phyloP scores from a whole-genome alignment of 2,797 vertebrate species.

The Bradypus variegatus region DNA sequence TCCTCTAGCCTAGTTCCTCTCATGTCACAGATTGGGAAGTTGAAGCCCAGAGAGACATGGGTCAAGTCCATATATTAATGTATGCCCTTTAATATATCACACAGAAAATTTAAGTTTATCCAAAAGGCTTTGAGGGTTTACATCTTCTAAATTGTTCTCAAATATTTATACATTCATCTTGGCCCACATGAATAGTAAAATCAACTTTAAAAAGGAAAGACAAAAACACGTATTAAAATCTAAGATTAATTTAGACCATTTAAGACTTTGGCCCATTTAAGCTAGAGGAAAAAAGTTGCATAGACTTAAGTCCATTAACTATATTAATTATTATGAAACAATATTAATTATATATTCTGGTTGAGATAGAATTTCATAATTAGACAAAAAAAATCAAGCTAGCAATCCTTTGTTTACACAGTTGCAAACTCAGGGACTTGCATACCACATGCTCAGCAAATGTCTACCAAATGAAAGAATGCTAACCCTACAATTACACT shows the following conservation, averaged over 20 bases:
- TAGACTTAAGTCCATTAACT: not conserved
- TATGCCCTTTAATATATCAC: not conserved
- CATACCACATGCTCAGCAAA: not conserved
- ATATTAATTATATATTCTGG: not conserved
- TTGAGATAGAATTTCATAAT: not conserved
- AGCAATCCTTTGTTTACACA: not conserved
- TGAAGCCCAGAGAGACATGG: not conserved
- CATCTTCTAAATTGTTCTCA: not conserved
- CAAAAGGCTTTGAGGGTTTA: constrained; percentile 18
- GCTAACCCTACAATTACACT: not conserved
- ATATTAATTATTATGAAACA: not conserved
- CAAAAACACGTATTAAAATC: not conserved
- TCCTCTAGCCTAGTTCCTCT: not conserved
- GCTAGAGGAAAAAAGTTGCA: not conserved
- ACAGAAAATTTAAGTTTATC: constrained; percentile 2
- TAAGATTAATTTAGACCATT: not conserved
- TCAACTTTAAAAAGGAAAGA: constrained; percentile 5
- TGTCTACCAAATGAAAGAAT: not conserved
- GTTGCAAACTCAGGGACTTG: not conserved
- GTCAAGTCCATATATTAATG: not conserved
- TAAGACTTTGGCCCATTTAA: not conserved
- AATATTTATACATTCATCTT: not conserved
- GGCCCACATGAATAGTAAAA: not conserved
- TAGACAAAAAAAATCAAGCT: not conserved
- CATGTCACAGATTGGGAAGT: not conserved